Evolutionary conservation across 2,888 invertebrate species (phyloP).

Genomic region (Lydus trimaculatus): DNA sequence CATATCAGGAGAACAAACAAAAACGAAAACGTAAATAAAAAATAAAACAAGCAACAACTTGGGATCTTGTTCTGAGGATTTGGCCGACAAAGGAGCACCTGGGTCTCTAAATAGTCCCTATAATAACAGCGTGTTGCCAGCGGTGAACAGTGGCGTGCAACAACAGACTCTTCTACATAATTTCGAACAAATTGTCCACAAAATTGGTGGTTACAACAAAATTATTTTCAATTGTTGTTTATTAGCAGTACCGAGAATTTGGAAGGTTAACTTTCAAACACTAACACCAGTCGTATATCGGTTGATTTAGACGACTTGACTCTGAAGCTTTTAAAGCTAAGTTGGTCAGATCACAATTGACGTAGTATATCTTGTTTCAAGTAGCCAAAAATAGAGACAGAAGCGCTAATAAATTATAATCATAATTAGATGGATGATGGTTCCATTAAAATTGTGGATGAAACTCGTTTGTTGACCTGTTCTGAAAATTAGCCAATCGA

Average conservation of each 20-base stretch:
- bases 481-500: not conserved
- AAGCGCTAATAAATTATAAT: not conserved
- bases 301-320: not conserved
- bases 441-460: not conserved
- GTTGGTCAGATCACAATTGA: no score
- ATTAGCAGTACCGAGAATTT: no score
- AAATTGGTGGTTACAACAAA: not conserved
- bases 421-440: not conserved
- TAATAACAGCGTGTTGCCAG: slow-evolving; percentile 31
- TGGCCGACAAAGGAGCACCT: slow-evolving; percentile 41
- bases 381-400: not conserved
- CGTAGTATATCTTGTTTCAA: not conserved
- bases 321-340: no score
- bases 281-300: no score
- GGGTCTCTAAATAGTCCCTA: slow-evolving; percentile 33
- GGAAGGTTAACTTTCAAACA: no score
- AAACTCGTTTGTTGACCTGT: not conserved
- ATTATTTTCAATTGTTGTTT: no score
- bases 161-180: not conserved
- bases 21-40: not conserved
- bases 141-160: slow-evolving; percentile 21
- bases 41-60: slow-evolving; percentile 30
- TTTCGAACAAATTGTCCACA: no score
- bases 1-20: not conserved
- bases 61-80: slow-evolving; percentile 37